Base-by-base conservation (phyloP, 2,888 invertebrate genomes). In the Marasmarcha lunaedactyla region DNA sequence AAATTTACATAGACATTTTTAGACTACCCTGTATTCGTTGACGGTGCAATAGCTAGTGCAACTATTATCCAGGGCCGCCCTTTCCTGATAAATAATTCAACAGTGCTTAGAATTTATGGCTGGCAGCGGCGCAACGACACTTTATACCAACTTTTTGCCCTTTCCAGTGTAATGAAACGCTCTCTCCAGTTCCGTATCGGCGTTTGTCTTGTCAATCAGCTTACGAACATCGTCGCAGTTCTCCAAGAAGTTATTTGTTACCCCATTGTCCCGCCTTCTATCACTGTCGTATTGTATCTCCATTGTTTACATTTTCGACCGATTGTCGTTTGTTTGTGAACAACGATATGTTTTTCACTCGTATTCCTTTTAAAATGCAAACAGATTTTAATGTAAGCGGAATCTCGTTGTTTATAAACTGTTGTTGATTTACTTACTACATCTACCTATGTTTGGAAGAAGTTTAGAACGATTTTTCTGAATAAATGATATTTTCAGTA, bases 141-240 rank as follows among this genome's bases (percentile, higher is more conserved):
- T 54, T 46, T 44, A 46, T 59, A 57, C 61, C 62, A 60, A 59
- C 63, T 71, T 70, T 68, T 71, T 70, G 60, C 62, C 51, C 51
- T 61, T 59, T 56, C 63, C 59, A 52, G 60, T 68, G 59, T 71
- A 72, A 71, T 72, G 70, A 69, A 73, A 73, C 56, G 62, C 66
- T 64, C 65, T 67, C 63, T 54, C 54, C 55, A 60, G 63, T 62
- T 63, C 63, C 63, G 60, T 53, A 59, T 60, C 55, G 45, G 47
- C 67, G 71, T 77, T 79, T 78, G 78, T 79, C 63, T 70, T 78
- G 78, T 78, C 77, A 76, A 68, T 79, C 74, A 74, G 51, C 52
- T 46, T 47, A 54, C 59, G 55, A 55, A 11, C 58, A 55, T 56
- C 60, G 63, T 57, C 63, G 61, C 59, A 59, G 66, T 71, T 69